These are phyloP conservation scores for Pseudochirops corinnae DNA, from an alignment of 2,797 vertebrate genomes.

Conservation along the genomic window DNA sequence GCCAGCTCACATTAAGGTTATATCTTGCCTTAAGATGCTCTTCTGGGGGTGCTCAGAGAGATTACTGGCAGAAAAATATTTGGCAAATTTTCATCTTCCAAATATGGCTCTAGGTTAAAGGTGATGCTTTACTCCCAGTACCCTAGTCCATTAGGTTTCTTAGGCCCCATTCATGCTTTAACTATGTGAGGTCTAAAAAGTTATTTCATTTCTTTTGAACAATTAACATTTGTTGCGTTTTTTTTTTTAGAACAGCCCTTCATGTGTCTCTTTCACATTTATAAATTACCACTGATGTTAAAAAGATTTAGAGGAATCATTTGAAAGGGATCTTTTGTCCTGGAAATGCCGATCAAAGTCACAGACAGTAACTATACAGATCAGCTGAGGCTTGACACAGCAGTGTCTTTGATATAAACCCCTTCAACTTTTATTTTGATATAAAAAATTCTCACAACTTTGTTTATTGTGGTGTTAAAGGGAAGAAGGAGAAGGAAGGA, in stretches of 20 bases:
- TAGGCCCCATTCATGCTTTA: neutral
- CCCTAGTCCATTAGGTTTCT: neutral
- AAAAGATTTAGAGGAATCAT: neutral
- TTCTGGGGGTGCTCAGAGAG: neutral
- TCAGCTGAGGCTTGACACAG: neutral
- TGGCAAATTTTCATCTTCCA: neutral
- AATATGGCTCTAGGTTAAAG: neutral
- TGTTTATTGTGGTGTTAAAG: slow-evolving; percentile 27
- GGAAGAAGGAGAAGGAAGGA: neutral
- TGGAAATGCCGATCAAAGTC: neutral
- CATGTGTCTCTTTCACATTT: neutral
- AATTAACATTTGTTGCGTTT: neutral
- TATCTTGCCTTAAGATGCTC: neutral
- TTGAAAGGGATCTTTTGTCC: neutral
- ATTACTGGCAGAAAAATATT: neutral
- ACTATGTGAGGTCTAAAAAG: neutral
- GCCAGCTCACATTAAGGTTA: neutral
- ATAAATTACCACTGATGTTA: neutral
- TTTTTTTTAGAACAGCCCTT: slow-evolving; percentile 9
- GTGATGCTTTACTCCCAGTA: rapidly evolving
- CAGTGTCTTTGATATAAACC: neutral
- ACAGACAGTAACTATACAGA: neutral
- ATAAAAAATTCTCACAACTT: neutral
- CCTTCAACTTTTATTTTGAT: neutral
- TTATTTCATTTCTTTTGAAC: slow-evolving; percentile 40